Base-by-base conservation (phyloP, 2,888 invertebrate species). In the Bimastos eiseni region DNA sequence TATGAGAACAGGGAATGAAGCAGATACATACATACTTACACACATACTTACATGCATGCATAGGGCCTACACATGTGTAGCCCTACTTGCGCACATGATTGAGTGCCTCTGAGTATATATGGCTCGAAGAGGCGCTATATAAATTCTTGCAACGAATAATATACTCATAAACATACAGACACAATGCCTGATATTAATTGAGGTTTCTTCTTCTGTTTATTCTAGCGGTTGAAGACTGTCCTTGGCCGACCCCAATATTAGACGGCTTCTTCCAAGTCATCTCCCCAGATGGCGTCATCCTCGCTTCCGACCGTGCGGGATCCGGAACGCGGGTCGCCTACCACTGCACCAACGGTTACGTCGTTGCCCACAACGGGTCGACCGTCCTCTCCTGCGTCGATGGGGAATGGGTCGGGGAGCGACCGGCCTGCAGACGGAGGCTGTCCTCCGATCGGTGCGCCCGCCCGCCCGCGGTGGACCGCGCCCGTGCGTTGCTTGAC, bases 261-360 rank as follows among this genome's bases (percentile, higher is more conserved):
- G 36, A 90, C 37, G 90, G 70, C 6, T 49, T 36, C 83, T 90
- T 70, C 44, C 33, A 44, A 15, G n/a, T 83, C 36, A 33, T 90
- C 83, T 83, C 90, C 30, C 70, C 70, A 70, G 70, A 70, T 5
- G 70, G 70, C 4, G 70, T 70, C 70, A 34, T 37, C 83, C n/a
- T 38, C 19, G 24, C 21, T 44, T 44, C 44, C 11, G 89, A 38
- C 38, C 24, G 6, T 37, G 90, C 36, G 19, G 33, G 41, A 33
- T 41, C 91, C 30, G 91, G 89, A 6, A 89, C 89, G 15, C 21
- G 89, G 30, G 90, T 91, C 37, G 38, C 44, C 84, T 92, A 92
- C 90, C 36, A 55, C 49, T 92, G 92, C 36, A 37, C 83, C 55
- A 44, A 19, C 21, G 92, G 91, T 37, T 92, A 90, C 90, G 44